Percentiles rank a stretch among this genome's conserved stretches.
Conservation (phyloP, 2,113 vertebrate genomes). For the Xyrauchen texanus region DNA sequence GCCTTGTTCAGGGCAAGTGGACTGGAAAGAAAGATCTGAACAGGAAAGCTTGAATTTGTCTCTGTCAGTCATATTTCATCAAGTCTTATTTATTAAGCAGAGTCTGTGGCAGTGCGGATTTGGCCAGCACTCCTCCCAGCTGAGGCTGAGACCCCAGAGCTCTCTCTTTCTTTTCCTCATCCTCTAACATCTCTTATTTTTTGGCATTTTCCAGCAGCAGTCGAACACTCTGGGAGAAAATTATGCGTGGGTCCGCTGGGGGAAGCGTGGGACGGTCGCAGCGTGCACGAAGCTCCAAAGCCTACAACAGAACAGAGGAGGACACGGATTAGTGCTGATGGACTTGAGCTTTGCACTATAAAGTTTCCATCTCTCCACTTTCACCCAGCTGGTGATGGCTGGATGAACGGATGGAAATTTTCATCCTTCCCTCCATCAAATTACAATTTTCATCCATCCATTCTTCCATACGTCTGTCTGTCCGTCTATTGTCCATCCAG, state of each 20-base stretch:
- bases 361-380: not conserved
- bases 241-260: conserved; percentile 81
- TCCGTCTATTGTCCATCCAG: too few relatives aligned
- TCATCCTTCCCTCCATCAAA: too few relatives aligned
- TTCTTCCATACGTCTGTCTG: too few relatives aligned
- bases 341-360: conserved; percentile 16
- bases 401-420: too few relatives aligned
- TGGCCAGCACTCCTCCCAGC: conserved; percentile 22
- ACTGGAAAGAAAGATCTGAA: not conserved
- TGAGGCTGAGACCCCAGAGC: not conserved
- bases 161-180: not conserved
- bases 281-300: conserved; percentile 84
- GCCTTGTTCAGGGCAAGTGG: not conserved
- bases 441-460: too few relatives aligned
- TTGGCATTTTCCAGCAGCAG: conserved; percentile 72
- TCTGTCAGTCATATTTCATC: not conserved
- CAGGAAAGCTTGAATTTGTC: conserved; percentile 34
- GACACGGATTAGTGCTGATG: not conserved
- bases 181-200: conserved; percentile 40
- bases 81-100: conserved; percentile 34
- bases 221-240: conserved; percentile 78
- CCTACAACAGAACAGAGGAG: conserved; percentile 74
- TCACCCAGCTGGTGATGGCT: too few relatives aligned
- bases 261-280: conserved; percentile 87
- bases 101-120: conserved; percentile 25